Evolutionary conservation across 37 sponge, comb jelly and placozoan species (phyloP), one percentile per base, ranked within the genome.

Genomic region (Chondrilla cf. caribensis): DNA sequence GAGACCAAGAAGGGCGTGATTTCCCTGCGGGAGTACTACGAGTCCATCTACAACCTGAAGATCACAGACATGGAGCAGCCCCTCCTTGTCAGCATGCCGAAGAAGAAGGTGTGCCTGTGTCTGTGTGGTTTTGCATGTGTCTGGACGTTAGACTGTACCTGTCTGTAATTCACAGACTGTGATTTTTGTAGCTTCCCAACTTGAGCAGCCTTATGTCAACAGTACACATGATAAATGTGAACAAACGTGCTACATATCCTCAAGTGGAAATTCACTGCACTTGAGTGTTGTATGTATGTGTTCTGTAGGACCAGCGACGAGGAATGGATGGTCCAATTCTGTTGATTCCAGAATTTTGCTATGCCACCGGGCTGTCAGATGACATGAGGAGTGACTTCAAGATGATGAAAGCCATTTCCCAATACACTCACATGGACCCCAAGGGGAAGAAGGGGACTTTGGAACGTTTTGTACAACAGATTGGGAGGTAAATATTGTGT

Each of bases 331-430:
- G 83, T 7, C 94, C 94, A 17, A 79, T 97, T 29, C 81, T 90
- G 47, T 88, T 97, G 31, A 43, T 97, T 11, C 98, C 98, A 38
- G 98, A 97, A 70, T 81, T 97, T 9, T 95, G 98, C 54, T 87
- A 91, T 24, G 57, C 86, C 29, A 97, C 98, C 54, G 98, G 94
- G 0, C 79, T 96, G 35, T 67, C 87, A 32, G 93, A 92, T 18
- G 91, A 95, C 80, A 84, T 90, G 18, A 66, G 93, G n/a, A 64
- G 80, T 40, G 91, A 95, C 75, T 95, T 92, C 76, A 39, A 78
- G 0, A 66, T 90, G 2, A 95, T 95, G 93, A 92, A 86, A 73
- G 96, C 92, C 73, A 55, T 95, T 38, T 88, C 92, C 0, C 59
- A 59, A 33, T 86, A 95, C 84, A 95, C 96, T n/a, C 84, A 90